These are phyloP conservation scores for Platycheirus albimanus DNA, from an alignment of 2,888 invertebrate species.

Conservation along the genomic window DNA sequence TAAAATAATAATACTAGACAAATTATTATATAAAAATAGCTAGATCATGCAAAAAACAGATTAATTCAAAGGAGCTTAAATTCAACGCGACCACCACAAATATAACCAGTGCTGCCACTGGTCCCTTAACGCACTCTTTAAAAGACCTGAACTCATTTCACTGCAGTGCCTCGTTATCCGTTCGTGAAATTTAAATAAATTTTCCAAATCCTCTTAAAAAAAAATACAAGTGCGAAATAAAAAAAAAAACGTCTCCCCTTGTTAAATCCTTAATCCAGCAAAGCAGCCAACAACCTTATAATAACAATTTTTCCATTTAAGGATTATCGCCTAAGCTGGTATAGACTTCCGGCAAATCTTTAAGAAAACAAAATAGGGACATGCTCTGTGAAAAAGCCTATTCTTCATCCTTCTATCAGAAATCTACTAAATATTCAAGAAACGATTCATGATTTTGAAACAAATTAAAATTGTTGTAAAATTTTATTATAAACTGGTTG, in stretches of 20 bases:
- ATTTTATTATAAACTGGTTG: background rate
- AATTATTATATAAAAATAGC: too few species aligned
- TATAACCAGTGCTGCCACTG: too few species aligned
- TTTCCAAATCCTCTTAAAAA: slow-evolving; percentile 14
- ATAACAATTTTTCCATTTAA: slow-evolving; percentile 22
- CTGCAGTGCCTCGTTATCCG: too few species aligned
- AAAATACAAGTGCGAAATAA: background rate
- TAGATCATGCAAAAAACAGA: too few species aligned
- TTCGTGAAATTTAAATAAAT: slow-evolving; percentile 2
- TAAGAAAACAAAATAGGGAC: too few species aligned
- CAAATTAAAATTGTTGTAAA: slow-evolving; percentile 19
- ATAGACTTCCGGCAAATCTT: background rate
- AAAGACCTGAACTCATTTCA: too few species aligned
- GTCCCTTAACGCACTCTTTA: too few species aligned
- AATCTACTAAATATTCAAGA: slow-evolving; percentile 19
- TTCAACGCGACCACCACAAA: too few species aligned
- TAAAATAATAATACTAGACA: too few species aligned
- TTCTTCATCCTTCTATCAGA: background rate
- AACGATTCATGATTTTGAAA: slow-evolving; percentile 25
- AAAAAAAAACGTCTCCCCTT: background rate
- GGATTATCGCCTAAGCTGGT: slow-evolving; percentile 16
- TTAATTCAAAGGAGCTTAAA: too few species aligned
- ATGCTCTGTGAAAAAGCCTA: background rate
- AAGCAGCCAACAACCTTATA: slow-evolving; percentile 12
- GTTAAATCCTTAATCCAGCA: slow-evolving; percentile 1